phyloP scores from a whole-genome alignment of 2,797 vertebrate genomes.

The Lophius americanus region DNA sequence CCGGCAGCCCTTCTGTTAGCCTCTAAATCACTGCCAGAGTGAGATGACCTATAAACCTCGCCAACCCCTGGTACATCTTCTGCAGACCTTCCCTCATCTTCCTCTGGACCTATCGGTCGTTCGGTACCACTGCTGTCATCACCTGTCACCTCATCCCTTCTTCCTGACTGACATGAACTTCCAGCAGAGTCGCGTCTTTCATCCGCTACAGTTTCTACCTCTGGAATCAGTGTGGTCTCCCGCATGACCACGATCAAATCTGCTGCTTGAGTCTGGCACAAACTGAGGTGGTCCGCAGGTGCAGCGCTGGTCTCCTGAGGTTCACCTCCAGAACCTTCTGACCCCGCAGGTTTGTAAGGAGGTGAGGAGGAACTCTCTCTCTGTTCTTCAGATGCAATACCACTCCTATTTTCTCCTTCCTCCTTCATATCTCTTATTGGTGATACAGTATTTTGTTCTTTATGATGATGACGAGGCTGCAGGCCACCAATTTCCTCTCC shows the following conservation, averaged over 20 bases:
- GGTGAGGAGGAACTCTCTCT: conserved; percentile 19
- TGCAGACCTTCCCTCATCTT: conserved; percentile 19
- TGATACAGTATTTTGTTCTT: conserved; percentile 40
- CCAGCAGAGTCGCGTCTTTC: conserved; percentile 29
- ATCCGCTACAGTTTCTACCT: conserved; percentile 10
- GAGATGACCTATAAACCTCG: conserved; percentile 20
- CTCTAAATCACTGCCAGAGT: conserved; percentile 34
- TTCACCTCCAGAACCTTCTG: conserved; percentile 25
- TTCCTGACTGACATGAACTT: conserved; percentile 45
- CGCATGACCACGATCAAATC: conserved; percentile 19
- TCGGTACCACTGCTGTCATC: conserved; percentile 33
- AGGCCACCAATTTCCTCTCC: conserved; percentile 43
- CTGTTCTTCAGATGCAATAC: conserved; percentile 26
- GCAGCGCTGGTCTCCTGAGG: background rate
- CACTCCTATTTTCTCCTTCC: conserved; percentile 27
- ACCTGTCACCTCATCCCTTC: conserved; percentile 27
- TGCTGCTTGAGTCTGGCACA: conserved; percentile 37
- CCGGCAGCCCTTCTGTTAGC: conserved; percentile 28
- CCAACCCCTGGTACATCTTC: conserved; percentile 18
- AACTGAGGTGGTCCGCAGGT: conserved; percentile 37
- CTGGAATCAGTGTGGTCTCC: conserved; percentile 13
- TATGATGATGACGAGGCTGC: conserved; percentile 34
- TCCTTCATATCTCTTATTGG: conserved; percentile 29
- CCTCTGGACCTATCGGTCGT: conserved; percentile 11
- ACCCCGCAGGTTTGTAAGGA: conserved; percentile 23